phyloP scores from a whole-genome alignment of 2,113 vertebrate genomes.

The Myiopsitta monachus region DNA sequence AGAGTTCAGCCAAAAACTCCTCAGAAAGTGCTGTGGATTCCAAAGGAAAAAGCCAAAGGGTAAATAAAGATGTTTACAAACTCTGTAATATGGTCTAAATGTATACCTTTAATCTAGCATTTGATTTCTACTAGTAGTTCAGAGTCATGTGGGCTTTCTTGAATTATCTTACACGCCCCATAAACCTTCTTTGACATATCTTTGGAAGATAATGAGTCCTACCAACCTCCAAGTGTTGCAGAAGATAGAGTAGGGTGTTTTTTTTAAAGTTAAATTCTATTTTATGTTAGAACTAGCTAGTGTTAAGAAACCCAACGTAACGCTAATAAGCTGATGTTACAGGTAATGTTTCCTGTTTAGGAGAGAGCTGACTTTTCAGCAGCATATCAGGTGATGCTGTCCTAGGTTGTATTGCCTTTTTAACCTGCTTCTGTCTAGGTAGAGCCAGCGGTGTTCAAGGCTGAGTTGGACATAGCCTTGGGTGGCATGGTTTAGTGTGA shows the following conservation, averaged over 20 bases:
- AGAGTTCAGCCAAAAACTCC: conserved; percentile 66
- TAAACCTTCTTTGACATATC: background rate
- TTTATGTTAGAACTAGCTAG: background rate
- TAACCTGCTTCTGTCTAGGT: background rate
- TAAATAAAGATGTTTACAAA: conserved; percentile 1
- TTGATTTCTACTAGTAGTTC: background rate
- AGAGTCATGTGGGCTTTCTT: rapidly evolving
- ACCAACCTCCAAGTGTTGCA: background rate
- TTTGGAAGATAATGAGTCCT: background rate
- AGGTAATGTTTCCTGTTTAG: background rate
- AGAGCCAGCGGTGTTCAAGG: too few species aligned
- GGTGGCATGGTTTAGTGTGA: too few species aligned
- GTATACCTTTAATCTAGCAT: background rate
- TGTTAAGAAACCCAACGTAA: background rate
- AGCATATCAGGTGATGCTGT: background rate
- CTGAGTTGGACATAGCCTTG: too few species aligned
- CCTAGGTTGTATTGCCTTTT: background rate
- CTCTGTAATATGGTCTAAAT: background rate
- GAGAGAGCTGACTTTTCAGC: background rate
- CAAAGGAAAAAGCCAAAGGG: conserved; percentile 82
- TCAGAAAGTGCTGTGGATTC: conserved; percentile 71
- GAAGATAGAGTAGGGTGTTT: background rate
- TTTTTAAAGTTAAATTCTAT: background rate
- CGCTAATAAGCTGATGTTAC: background rate
- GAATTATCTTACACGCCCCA: background rate